Base-by-base conservation (phyloP, 2,888 invertebrate genomes). In the Tipula unca region DNA sequence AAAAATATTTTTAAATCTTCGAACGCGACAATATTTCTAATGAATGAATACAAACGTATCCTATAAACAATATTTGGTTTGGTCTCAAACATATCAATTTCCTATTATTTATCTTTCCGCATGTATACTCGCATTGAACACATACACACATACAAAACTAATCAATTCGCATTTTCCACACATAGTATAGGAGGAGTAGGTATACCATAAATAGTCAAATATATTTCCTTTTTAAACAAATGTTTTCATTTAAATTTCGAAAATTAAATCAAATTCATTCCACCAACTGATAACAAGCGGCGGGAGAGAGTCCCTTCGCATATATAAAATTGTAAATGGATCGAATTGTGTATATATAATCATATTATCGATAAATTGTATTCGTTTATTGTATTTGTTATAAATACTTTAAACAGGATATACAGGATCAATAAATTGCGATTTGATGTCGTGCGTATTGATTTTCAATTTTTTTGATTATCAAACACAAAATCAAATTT, bases 241-340 rank as follows among this genome's bases (percentile, higher is more conserved):
- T 36, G 17, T 69, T 69, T 69, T 25, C 1, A 69, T 69, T 69
- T 10, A 25, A 69, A 69, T 69, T 69, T 69, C 3, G 25, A 69
- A 69, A 69, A 69, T 69, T 69, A 69, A 69, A 69, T 69, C 69
- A 69, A 69, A 69, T 69, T 69, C 69, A 25, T 69, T 69, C 69
- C 69, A 69, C 69, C 25, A 69, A 25, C 69, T 25, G 69, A 69
- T 69, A 14, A 69, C 69, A 20, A 2, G 32, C 32, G 32, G n/a
- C 17, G 17, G 69, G 69, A 8, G 69, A 8, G 10, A 25, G 2
- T 25, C 69, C 25, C 69, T 20, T 69, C 17, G n/a, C 5, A 4
- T 39, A 35, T 5, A 39, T 39, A 13, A 39, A 13, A n/a, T 48
- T 69, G 4, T 17, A 48, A 48, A 48, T 17, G 48, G 48, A 48